Conservation (phyloP, 1,140 invertebrate genomes). For the Rhizoglyphus robini region DNA sequence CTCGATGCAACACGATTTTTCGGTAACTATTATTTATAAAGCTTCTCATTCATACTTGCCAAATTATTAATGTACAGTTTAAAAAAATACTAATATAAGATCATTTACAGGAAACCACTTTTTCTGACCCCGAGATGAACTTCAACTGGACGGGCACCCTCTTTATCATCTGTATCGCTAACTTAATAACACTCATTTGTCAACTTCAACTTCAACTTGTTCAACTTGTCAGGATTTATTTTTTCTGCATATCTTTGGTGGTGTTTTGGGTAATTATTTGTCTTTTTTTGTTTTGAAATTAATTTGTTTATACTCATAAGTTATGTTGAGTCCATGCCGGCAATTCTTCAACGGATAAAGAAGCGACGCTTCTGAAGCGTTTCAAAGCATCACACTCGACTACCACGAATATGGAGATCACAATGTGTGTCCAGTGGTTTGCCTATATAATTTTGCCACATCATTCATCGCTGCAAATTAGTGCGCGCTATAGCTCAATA, state of each 20-base stretch:
- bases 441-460: not conserved
- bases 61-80: too few species aligned
- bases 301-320: constrained; percentile 47
- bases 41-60: too few species aligned
- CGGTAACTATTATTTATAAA: not conserved
- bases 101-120: constrained; percentile 15
- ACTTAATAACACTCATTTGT: constrained; percentile 43
- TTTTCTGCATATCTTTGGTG: constrained; percentile 56
- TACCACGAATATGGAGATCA: not conserved
- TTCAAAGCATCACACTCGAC: not conserved
- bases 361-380: too few species aligned
- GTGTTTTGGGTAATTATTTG: too few species aligned
- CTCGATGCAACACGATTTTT: not conserved
- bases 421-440: not conserved
- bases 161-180: constrained; percentile 52
- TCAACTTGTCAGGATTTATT: constrained; percentile 49
- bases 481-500: too few species aligned
- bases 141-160: constrained; percentile 70
- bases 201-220: constrained; percentile 63
- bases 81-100: not conserved
- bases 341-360: constrained; percentile 46
- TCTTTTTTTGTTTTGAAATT: too few species aligned
- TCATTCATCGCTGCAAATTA: not conserved
- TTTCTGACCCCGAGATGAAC: constrained; percentile 60
- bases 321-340: constrained; percentile 61